Percentiles rank a stretch among this genome's conserved stretches.
These are phyloP conservation scores for Pempheris klunzingeri DNA, from an alignment of 2,797 vertebrate species.

Conservation along the genomic window DNA sequence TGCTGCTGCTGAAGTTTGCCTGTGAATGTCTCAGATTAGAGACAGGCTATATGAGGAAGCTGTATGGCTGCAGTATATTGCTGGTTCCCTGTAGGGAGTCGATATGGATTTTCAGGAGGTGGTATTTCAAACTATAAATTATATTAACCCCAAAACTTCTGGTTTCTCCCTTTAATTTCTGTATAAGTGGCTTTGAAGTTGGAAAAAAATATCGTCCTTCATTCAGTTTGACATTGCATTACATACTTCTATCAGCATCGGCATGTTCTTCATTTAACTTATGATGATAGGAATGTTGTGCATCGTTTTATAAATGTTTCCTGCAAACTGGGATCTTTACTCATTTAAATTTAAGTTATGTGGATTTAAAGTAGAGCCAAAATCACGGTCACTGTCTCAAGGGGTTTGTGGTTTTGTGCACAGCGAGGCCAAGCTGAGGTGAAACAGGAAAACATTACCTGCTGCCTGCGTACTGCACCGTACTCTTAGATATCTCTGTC, in stretches of 20 bases:
- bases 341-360: no score
- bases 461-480: background rate
- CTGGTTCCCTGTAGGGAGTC: conserved; percentile 44
- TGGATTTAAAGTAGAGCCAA: conserved; percentile 6
- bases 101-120: conserved; percentile 55
- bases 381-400: background rate
- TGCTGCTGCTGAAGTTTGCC: conserved; percentile 37
- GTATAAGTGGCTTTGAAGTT: conserved; percentile 9
- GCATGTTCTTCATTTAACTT: background rate
- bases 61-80: conserved; percentile 18
- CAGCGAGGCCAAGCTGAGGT: background rate
- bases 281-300: background rate
- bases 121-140: conserved; percentile 37
- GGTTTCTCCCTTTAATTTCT: background rate
- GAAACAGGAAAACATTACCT: background rate
- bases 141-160: conserved; percentile 22
- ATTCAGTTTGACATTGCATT: background rate
- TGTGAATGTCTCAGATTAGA: conserved; percentile 55
- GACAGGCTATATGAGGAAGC: conserved; percentile 23
- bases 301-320: background rate
- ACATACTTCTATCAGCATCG: background rate
- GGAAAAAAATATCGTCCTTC: background rate
- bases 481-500: background rate
- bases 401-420: background rate
- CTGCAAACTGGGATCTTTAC: background rate